phyloP scores from a whole-genome alignment of 1,140 invertebrate species.

The Paramacrobiotus metropolitanus region DNA sequence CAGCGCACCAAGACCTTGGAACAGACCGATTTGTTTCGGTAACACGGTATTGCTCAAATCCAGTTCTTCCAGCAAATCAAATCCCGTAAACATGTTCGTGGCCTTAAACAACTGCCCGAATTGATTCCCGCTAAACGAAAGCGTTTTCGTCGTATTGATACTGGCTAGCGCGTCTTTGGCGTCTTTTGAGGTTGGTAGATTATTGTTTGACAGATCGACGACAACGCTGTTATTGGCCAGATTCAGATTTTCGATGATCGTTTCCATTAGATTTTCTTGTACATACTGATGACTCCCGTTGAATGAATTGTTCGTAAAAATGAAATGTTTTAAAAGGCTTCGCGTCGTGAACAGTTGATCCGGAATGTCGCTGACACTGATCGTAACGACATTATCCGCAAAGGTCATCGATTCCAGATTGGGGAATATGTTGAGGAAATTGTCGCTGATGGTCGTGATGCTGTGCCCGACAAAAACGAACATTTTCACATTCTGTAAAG shows the following conservation, averaged over 20 bases:
- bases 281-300: too few relatives aligned
- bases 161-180: neutral
- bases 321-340: neutral
- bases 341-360: neutral
- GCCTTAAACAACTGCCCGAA: neutral
- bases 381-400: neutral
- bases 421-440: neutral
- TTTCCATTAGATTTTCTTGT: neutral
- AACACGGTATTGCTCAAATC: neutral
- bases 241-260: neutral
- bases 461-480: neutral
- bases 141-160: too few relatives aligned
- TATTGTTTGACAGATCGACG: neutral
- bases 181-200: neutral
- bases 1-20: too few relatives aligned
- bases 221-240: neutral
- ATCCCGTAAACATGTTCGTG: neutral
- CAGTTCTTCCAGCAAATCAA: neutral
- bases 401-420: neutral
- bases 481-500: neutral
- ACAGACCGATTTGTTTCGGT: neutral
- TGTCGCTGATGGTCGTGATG: neutral
- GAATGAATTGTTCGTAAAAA: neutral
- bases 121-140: too few relatives aligned
- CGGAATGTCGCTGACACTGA: neutral